These are phyloP conservation scores for Schizotus pectinicornis DNA, from an alignment of 2,888 invertebrate species.

Conservation along the genomic window DNA sequence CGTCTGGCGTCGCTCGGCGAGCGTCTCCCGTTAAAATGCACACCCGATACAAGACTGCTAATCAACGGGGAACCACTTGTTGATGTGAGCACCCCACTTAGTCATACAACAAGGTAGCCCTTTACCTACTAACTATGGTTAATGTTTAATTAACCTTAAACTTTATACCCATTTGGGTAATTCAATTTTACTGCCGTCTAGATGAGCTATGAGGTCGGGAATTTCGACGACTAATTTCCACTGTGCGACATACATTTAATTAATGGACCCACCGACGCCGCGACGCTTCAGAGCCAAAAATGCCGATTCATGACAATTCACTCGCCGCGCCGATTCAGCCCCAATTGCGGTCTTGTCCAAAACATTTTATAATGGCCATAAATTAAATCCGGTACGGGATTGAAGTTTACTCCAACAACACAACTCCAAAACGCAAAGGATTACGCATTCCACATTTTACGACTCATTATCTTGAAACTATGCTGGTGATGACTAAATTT, in stretches of 20 bases:
- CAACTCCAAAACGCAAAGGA: no score
- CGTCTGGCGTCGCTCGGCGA: slow-evolving; percentile 10
- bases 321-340: background rate
- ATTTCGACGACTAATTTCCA: slow-evolving; percentile 31
- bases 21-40: slow-evolving; percentile 5
- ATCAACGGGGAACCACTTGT: slow-evolving; percentile 50
- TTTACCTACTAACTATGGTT: slow-evolving; percentile 35
- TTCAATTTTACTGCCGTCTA: slow-evolving; percentile 36
- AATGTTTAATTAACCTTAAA: slow-evolving; percentile 44
- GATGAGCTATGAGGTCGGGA: slow-evolving; percentile 31
- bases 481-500: no score
- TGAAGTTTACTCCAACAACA: no score
- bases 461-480: no score
- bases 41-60: slow-evolving; percentile 23
- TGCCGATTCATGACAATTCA: slow-evolving; percentile 14
- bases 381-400: no score
- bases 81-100: slow-evolving; percentile 44
- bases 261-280: slow-evolving; percentile 16
- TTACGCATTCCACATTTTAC: no score
- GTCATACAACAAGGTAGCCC: slow-evolving; percentile 41
- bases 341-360: background rate
- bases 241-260: slow-evolving; percentile 31
- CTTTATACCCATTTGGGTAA: slow-evolving; percentile 39
- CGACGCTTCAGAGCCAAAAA: slow-evolving; percentile 3
- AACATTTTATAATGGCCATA: no score